Percentiles rank a stretch among this genome's conserved stretches.
These are phyloP conservation scores for Premnoplex brunnescens DNA, from an alignment of 2,797 vertebrate genomes.

Conservation along the genomic window DNA sequence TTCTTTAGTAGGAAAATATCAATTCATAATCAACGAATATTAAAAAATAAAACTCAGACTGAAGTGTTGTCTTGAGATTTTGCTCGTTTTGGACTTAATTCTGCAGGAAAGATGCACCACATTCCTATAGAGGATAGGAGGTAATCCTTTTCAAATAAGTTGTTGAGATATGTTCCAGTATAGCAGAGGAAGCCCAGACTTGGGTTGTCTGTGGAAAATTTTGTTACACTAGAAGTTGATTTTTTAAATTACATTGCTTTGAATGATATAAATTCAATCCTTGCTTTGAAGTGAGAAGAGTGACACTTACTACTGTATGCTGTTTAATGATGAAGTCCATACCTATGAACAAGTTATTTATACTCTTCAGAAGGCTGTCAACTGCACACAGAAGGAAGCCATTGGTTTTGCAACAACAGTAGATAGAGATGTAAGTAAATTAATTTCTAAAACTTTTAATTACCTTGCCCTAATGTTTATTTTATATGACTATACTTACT, in stretches of 20 bases:
- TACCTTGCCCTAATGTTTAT: neutral
- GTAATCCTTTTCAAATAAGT: neutral
- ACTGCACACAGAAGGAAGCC: slow-evolving; percentile 94
- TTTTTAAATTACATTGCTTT: neutral
- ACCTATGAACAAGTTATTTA: slow-evolving; percentile 99
- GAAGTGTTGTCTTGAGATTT: neutral
- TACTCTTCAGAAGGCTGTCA: slow-evolving; percentile 96
- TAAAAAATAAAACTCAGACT: neutral
- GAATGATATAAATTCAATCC: neutral
- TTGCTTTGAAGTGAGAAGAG: slow-evolving; percentile 81
- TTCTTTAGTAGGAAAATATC: neutral
- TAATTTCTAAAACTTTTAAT: neutral
- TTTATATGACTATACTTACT: neutral
- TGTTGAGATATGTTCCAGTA: neutral
- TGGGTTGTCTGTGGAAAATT: neutral
- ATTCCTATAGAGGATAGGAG: neutral
- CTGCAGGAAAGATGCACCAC: neutral
- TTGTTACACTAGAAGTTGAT: neutral
- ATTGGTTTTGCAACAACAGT: slow-evolving; percentile 95
- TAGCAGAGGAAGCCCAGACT: neutral
- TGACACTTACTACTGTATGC: slow-evolving; percentile 94
- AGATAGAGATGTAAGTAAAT: slow-evolving; percentile 91
- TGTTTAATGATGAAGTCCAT: slow-evolving; percentile 98
- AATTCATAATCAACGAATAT: neutral
- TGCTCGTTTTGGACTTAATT: neutral